Conservation (phyloP, 2,888 invertebrate genomes). For the Ormyrus nitidulus region DNA sequence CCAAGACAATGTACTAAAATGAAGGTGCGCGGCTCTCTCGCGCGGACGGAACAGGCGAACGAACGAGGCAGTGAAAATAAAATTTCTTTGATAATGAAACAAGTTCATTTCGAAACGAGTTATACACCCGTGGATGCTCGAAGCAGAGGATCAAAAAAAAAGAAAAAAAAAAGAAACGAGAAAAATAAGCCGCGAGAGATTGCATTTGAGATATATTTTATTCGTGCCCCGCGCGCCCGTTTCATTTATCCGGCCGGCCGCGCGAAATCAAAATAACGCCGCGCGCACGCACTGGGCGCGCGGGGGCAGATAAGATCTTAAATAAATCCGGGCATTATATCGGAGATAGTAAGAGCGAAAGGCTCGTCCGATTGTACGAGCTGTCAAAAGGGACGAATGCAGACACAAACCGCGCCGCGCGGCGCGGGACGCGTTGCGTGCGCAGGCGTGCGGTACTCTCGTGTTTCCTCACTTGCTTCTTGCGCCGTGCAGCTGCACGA, state of each 20-base stretch:
- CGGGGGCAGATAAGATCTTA: constrained; percentile 30
- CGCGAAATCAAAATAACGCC: constrained; percentile 26
- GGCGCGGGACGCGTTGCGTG: too few relatives aligned
- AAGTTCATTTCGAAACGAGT: constrained; percentile 41
- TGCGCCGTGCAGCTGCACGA: not conserved
- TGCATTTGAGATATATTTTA: constrained; percentile 19
- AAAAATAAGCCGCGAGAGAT: not conserved
- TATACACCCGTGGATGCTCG: not conserved
- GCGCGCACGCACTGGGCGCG: not conserved
- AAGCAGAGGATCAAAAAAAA: too few relatives aligned
- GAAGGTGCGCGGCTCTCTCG: not conserved
- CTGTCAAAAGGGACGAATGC: constrained; percentile 15
- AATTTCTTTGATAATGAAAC: constrained; percentile 42
- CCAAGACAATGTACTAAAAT: constrained; percentile 5
- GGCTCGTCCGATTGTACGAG: not conserved
- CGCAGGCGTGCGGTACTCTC: too few relatives aligned
- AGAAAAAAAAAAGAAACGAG: too few relatives aligned
- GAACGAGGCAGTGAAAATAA: not conserved
- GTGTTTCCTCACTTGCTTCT: too few relatives aligned
- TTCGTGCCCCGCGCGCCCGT: not conserved
- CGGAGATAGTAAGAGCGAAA: not conserved
- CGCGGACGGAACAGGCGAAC: not conserved
- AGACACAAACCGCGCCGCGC: too few relatives aligned
- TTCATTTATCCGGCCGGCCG: constrained; percentile 1
- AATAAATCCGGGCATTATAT: constrained; percentile 40